Base-by-base conservation (phyloP, 2,888 invertebrate genomes). In the Metopia argyrocephala region DNA sequence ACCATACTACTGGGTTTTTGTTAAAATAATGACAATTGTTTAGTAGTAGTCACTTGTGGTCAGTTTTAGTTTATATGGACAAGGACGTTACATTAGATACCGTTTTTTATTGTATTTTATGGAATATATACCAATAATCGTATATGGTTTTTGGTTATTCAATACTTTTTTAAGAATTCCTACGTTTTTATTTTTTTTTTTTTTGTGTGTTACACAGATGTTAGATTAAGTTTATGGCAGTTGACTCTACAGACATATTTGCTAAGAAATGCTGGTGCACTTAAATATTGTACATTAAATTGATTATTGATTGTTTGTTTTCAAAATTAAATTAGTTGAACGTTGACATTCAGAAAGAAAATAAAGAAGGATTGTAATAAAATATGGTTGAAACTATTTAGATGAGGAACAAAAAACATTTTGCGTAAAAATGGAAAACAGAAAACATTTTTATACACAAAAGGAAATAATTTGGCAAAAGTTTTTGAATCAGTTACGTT, bases 61-160 rank as follows among this genome's bases (percentile, higher is more conserved):
- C n/a, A n/a, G 65, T 31, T 70, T 27, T 25, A 50, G 9, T 46
- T 7, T 54, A 1, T 61, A 66, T 70, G 31, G 65, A 78, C 81
- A 81, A 81, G 81, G 81, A 78, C 81, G 81, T 81, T 81, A 38
- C 38, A 15, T 38, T 38, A 78, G 70, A 64, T 78, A 78, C 76
- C 81, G 69, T 81, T 81, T 73, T 57, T 69, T 54, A 61, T 56
- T 74, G 28, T 46, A 5, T 52, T 75, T 75, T 45, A 68, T 64
- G 69, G 38, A 23, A 57, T 76, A 50, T 45, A 52, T n/a, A n/a
- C 25, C 28, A 54, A 66, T 66, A 18, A 28, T 5, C 15, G 38
- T 38, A 2, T 15, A 31, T 12, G 15, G 12, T 38, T 38, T 38
- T 12, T 38, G 38, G 38, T 38, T 38, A 38, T 38, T 38, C 38